phyloP scores from a whole-genome alignment of 2,797 vertebrate species.

The Australoheros facetus region DNA sequence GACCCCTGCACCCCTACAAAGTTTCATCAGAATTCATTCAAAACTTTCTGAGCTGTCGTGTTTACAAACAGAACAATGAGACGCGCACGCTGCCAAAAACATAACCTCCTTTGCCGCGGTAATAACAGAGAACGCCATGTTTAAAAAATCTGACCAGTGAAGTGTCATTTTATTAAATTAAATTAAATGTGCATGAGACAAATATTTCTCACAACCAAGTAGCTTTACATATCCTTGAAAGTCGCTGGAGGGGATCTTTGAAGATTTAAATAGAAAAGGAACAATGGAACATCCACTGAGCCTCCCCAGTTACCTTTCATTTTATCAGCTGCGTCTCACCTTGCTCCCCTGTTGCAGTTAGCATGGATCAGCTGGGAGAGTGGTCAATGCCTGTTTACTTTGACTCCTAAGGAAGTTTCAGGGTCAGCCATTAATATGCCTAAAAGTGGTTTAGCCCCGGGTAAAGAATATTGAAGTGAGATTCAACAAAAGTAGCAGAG shows the following conservation, averaged over 20 bases:
- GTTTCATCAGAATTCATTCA: too few relatives aligned
- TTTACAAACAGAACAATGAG: too few relatives aligned
- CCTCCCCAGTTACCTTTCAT: background rate
- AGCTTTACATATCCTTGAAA: background rate
- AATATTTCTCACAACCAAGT: background rate
- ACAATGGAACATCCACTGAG: background rate
- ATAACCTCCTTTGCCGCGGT: too few relatives aligned
- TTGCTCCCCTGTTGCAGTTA: background rate
- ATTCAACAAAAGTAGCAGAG: constrained; percentile 61
- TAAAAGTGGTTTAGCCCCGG: constrained; percentile 62
- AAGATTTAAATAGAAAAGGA: background rate
- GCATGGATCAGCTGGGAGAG: constrained; percentile 6
- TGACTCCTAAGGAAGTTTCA: constrained; percentile 63
- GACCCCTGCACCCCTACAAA: too few relatives aligned
- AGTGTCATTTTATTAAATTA: background rate
- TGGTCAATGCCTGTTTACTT: constrained; percentile 56
- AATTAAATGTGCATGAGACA: background rate
- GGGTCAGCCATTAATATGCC: constrained; percentile 72
- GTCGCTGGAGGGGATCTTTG: background rate
- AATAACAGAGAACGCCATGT: too few relatives aligned
- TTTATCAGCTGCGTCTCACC: background rate
- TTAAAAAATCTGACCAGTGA: background rate
- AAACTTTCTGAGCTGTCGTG: too few relatives aligned
- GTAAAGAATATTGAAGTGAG: constrained; percentile 70
- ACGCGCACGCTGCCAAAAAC: too few relatives aligned